A percentile compares a stretch with the other conserved stretches of the same genome.
These are phyloP conservation scores for Halictus quadricinctus DNA, from an alignment of 2,888 invertebrate species.

Conservation along the genomic window DNA sequence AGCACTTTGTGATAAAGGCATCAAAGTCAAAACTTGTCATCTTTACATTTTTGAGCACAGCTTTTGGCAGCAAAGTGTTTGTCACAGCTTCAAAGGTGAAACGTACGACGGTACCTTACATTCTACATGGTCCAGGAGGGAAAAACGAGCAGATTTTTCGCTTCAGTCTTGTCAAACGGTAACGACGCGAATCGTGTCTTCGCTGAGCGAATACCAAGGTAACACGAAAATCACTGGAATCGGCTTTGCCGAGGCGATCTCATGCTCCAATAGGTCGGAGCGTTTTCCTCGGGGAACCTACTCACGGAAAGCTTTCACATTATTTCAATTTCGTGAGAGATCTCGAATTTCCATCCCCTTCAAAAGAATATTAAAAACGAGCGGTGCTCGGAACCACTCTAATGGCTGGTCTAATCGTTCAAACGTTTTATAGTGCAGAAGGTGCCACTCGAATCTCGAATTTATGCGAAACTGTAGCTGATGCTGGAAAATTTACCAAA, in stretches of 20 bases:
- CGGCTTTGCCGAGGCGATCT: not conserved
- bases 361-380: too few species aligned
- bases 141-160: not conserved
- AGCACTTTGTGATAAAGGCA: too few species aligned
- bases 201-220: not conserved
- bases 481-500: too few species aligned
- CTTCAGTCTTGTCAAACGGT: not conserved
- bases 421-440: too few species aligned
- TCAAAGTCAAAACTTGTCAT: too few species aligned
- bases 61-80: too few species aligned
- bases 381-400: not conserved
- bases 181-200: not conserved
- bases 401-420: too few species aligned
- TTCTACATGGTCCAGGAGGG: not conserved
- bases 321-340: not conserved
- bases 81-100: not conserved
- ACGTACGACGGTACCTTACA: not conserved
- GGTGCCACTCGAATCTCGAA: too few species aligned
- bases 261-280: not conserved
- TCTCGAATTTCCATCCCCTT: too few species aligned
- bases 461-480: too few species aligned
- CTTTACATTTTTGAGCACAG: too few species aligned
- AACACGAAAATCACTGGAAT: not conserved
- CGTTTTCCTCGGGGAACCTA: not conserved
- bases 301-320: not conserved